Conservation (phyloP, 1,140 invertebrate genomes). For the Pectinophora gossypiella region DNA sequence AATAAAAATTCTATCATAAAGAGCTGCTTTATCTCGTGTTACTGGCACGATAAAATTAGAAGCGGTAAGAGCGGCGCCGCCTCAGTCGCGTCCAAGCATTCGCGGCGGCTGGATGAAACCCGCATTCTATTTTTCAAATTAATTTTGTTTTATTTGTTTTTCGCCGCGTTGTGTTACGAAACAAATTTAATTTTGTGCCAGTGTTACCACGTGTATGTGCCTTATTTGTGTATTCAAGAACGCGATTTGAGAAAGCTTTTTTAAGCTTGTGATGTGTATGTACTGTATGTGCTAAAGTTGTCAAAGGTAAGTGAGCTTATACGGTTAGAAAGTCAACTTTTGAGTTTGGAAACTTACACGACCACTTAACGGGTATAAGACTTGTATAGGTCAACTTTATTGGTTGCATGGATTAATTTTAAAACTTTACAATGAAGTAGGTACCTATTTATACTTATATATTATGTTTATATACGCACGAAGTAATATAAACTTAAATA, state of each 20-base stretch:
- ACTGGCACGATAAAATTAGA: conserved; percentile 70
- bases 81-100: conserved; percentile 52
- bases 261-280: conserved; percentile 37
- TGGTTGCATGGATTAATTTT: too few relatives aligned
- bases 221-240: background rate
- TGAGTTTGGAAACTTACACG: conserved; percentile 57
- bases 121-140: conserved; percentile 28
- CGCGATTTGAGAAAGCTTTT: background rate
- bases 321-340: conserved; percentile 9
- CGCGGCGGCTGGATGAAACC: conserved; percentile 28
- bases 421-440: too few relatives aligned
- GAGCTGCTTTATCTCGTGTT: conserved; percentile 70
- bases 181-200: conserved; percentile 48
- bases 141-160: conserved; percentile 37
- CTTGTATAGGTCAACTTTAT: too few relatives aligned
- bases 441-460: too few relatives aligned
- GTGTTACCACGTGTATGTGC: conserved; percentile 46
- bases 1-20: conserved; percentile 55
- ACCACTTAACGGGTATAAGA: too few relatives aligned
- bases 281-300: conserved; percentile 22
- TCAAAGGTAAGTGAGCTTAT: conserved; percentile 15
- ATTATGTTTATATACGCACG: too few relatives aligned
- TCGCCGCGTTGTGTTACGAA: conserved; percentile 46
- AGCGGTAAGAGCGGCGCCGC: conserved; percentile 36
- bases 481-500: too few relatives aligned